Conservation (phyloP, 2,888 invertebrate genomes). For the Pediacus dermestoides region DNA sequence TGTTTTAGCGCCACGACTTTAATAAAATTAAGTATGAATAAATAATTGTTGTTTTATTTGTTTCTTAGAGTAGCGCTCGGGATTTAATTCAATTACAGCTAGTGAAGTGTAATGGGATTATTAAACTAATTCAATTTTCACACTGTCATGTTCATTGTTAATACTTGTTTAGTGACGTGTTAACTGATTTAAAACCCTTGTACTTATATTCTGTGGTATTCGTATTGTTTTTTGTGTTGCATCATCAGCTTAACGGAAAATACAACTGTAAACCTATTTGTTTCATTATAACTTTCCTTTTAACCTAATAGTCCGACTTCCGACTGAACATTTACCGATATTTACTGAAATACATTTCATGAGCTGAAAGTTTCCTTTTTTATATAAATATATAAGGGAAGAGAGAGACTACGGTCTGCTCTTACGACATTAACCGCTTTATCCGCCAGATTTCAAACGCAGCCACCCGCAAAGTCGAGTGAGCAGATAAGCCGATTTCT, state of each 20-base stretch:
- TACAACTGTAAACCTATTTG: too few species aligned
- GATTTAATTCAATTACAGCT: constrained; percentile 10
- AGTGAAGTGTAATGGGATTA: constrained; percentile 8
- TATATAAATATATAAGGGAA: background rate
- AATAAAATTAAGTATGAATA: constrained; percentile 37
- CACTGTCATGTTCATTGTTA: too few species aligned
- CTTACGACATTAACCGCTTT: constrained; percentile 35
- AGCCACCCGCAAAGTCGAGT: constrained; percentile 39
- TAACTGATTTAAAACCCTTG: too few species aligned
- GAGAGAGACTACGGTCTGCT: constrained; percentile 6
- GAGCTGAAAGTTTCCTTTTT: too few species aligned
- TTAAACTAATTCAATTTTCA: constrained; percentile 6
- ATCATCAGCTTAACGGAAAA: too few species aligned
- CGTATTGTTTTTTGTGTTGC: too few species aligned
- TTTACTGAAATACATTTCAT: too few species aligned
- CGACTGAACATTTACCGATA: too few species aligned
- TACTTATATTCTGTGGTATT: too few species aligned
- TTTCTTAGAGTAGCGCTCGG: constrained; percentile 15
- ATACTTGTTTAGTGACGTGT: too few species aligned
- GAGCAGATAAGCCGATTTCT: constrained; percentile 41
- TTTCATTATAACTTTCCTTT: too few species aligned
- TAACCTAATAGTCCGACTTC: too few species aligned
- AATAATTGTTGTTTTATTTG: constrained; percentile 29
- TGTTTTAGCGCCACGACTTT: constrained; percentile 33
- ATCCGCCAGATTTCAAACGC: constrained; percentile 38